Evolutionary conservation across 2,888 invertebrate species (phyloP).

Genomic region (Steromphala cineraria): DNA sequence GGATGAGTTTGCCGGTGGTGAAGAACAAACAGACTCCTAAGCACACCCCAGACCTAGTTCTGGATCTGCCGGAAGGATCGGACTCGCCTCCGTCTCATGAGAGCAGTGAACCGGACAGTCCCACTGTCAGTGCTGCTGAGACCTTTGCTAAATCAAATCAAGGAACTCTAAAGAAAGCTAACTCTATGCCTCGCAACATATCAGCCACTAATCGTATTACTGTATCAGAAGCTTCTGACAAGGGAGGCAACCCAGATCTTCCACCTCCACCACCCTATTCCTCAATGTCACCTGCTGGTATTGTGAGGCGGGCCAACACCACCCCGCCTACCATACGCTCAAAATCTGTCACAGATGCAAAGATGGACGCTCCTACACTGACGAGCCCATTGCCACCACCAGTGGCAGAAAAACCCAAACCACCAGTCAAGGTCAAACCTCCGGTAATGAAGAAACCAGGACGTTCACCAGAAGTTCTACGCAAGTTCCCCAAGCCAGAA

Average conservation of each 20-base stretch:
- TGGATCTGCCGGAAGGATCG: constrained; percentile 71
- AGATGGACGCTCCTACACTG: background rate
- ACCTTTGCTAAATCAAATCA: constrained; percentile 87
- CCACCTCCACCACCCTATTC: constrained; percentile 17
- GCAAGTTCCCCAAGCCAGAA: constrained; percentile 45
- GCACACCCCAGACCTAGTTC: constrained; percentile 74
- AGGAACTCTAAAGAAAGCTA: constrained; percentile 83
- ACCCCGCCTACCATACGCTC: constrained; percentile 28
- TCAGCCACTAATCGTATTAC: constrained; percentile 12
- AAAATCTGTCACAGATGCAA: background rate
- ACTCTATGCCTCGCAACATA: constrained; percentile 55
- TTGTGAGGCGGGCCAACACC: constrained; percentile 36
- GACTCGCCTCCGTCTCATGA: constrained; percentile 64
- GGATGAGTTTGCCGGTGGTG: constrained; percentile 64
- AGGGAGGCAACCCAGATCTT: background rate
- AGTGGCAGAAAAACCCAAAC: constrained; percentile 71
- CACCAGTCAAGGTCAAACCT: constrained; percentile 82
- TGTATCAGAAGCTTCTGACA: background rate
- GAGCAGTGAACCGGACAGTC: constrained; percentile 64
- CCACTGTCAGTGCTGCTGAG: constrained; percentile 81
- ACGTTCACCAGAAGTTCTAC: constrained; percentile 48
- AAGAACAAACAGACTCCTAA: constrained; percentile 65
- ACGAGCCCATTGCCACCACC: constrained; percentile 20
- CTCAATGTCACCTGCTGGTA: constrained; percentile 12
- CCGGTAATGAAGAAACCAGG: constrained; percentile 82